Evolutionary conservation across 1,140 invertebrate species (phyloP), one percentile per base, ranked within the genome.

Genomic region (Anthonomus grandis): DNA sequence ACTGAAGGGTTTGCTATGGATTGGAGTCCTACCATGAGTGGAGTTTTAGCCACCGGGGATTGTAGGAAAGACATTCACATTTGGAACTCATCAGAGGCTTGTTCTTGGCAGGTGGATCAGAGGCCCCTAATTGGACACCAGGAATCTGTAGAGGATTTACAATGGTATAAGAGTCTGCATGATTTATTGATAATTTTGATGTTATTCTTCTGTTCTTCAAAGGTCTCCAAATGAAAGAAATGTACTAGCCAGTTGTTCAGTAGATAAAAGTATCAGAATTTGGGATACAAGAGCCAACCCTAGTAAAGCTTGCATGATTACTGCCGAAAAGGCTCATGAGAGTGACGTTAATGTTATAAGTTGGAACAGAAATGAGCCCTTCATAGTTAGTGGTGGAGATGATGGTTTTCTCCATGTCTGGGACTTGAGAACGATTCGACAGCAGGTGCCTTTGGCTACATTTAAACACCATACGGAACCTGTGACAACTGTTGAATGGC

Each of bases 401-500:
- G 97, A 99, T 82, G 93, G 94, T 0, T 81, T 86, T 21, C 73
- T 99, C 9, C 89, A 92, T 70, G 82, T 99, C 25, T 99, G 97
- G 97, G 97, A 99, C 72, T 78, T 99, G 24, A 80, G 96, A 58
- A 85, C 90, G 57, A 93, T 99, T 68, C 81, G 87, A 64, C 82
- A 82, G n/a, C 79, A 85, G 73, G 84, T 81, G 46, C 85, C 93
- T 17, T 86, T 97, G 3, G 95, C 95, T 0, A 86, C 84, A 21
- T 96, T 99, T 68, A 96, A 97, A 69, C 94, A 93, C 65, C 97
- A 99, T 70, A 88, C 84, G 13, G 86, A 83, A 34, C 89, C 95
- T 5, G 86, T 99, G 17, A 97, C 93, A 12, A 95, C 93, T 0
- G 86, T 99, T 0, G 95, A 99, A 74, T 99, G 97, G 97, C 89